These are phyloP conservation scores for Strigops habroptila DNA, from an alignment of 2,113 vertebrate species.

Conservation along the genomic window DNA sequence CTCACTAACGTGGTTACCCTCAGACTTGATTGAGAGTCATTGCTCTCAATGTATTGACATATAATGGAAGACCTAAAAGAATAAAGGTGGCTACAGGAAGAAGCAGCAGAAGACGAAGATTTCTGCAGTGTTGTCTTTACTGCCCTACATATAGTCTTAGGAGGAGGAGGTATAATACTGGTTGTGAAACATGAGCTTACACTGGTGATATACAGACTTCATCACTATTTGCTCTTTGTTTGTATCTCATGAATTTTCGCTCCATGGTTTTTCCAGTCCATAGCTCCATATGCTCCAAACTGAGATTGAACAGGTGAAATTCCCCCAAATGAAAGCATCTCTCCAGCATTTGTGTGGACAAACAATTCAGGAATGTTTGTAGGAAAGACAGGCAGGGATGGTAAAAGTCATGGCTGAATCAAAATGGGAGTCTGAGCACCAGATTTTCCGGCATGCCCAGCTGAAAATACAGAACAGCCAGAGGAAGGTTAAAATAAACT, in stretches of 20 bases:
- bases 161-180: neutral
- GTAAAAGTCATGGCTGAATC: neutral
- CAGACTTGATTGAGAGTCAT: neutral
- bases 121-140: neutral
- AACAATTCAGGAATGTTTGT: neutral
- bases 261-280: neutral
- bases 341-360: neutral
- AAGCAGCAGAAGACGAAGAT: neutral
- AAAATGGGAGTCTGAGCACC: neutral
- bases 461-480: neutral
- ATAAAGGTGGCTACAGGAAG: neutral
- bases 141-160: neutral
- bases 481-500: slow-evolving; percentile 17
- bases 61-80: neutral
- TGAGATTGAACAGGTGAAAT: neutral
- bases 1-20: neutral
- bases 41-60: neutral
- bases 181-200: neutral
- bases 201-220: neutral
- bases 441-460: neutral
- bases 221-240: neutral
- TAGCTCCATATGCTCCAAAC: neutral
- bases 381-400: neutral
- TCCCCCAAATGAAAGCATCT: neutral
- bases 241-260: neutral